Evolutionary conservation across 1,140 invertebrate genomes (phyloP).

Genomic region (Thaumatotibia leucotreta): DNA sequence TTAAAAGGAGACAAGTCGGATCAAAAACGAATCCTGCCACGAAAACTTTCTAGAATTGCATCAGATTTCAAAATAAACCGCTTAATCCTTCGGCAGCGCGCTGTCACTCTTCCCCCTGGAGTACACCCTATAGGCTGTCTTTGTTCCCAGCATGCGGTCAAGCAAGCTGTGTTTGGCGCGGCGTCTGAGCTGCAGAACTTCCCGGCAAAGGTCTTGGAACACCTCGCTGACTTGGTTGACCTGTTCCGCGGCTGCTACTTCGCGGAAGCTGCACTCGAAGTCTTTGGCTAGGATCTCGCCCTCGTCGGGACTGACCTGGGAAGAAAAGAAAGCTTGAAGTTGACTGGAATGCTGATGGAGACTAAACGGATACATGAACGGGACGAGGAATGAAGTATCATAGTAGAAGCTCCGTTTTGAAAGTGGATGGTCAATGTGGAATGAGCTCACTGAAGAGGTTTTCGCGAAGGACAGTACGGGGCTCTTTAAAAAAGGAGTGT

Average conservation of each 20-base stretch:
- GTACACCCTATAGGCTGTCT: conserved; percentile 84
- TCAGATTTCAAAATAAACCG: conserved; percentile 1
- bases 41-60: no score
- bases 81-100: conserved; percentile 87
- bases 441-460: no score
- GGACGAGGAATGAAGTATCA: no score
- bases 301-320: conserved; percentile 90
- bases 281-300: conserved; percentile 92
- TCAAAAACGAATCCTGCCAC: no score
- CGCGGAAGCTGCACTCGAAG: conserved; percentile 91
- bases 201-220: conserved; percentile 89
- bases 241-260: conserved; percentile 93
- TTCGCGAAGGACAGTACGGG: no score
- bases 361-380: no score
- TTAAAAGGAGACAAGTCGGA: no score
- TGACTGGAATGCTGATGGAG: no score
- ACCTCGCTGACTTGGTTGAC: conserved; percentile 87
- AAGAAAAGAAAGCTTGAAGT: conserved; percentile 16
- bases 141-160: conserved; percentile 87
- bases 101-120: conserved; percentile 91
- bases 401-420: no score
- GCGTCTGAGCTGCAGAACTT: conserved; percentile 85
- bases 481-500: no score
- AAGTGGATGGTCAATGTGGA: no score
- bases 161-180: conserved; percentile 90